Evolutionary conservation across 2,797 vertebrate species (phyloP).

Genomic region (Streptopelia turtur): DNA sequence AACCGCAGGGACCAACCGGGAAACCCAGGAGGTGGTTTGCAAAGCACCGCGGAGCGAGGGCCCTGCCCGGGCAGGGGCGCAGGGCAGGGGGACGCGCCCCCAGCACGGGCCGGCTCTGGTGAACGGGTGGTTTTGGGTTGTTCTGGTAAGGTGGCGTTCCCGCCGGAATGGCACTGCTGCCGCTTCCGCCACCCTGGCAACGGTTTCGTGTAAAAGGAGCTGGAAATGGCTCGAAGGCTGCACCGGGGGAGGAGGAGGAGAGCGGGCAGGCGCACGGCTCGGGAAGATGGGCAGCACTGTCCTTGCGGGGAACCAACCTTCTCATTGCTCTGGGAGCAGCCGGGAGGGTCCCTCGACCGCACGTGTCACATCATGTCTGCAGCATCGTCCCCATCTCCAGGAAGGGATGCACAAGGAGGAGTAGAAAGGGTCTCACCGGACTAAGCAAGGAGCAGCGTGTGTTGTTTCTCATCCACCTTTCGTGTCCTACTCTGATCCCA

Average conservation of each 20-base stretch:
- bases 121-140: rapidly evolving
- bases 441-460: not conserved
- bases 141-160: not conserved
- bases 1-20: not conserved
- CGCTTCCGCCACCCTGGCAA: no score
- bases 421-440: not conserved
- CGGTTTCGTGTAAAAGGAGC: rapidly evolving
- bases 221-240: not conserved
- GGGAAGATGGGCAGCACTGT: not conserved
- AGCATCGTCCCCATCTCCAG: rapidly evolving
- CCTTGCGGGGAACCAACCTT: not conserved
- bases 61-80: not conserved
- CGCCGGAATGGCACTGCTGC: rapidly evolving
- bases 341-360: not conserved
- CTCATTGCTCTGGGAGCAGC: not conserved
- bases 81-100: not conserved
- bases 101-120: not conserved
- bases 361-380: rapidly evolving
- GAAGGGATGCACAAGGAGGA: not conserved
- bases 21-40: slow-evolving; percentile 17
- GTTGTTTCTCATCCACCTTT: not conserved
- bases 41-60: not conserved
- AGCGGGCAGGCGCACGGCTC: not conserved
- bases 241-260: not conserved
- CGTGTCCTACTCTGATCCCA: not conserved